Conservation (phyloP, 2,888 invertebrate species). For the Sussaba pulchella region DNA sequence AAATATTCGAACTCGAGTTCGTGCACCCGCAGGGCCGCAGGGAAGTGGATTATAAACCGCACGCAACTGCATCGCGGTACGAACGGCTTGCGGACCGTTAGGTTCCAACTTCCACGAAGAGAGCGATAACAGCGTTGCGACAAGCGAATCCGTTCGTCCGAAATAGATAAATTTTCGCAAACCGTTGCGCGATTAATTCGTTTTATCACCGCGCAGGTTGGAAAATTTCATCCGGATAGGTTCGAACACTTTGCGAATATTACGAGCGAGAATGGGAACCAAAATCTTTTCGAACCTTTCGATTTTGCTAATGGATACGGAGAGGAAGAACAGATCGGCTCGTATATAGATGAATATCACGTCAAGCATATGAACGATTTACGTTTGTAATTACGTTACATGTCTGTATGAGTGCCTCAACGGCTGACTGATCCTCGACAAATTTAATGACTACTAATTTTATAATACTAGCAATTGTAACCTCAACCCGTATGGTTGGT, state of each 20-base stretch:
- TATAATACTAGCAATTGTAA: background rate
- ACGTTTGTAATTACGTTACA: no score
- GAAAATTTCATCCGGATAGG: background rate
- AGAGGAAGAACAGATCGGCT: no score
- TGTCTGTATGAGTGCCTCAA: background rate
- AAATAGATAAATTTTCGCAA: no score
- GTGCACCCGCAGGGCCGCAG: background rate
- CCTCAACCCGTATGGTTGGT: background rate
- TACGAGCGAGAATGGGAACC: background rate
- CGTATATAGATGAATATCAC: no score
- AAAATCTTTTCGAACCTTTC: background rate
- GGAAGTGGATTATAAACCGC: background rate
- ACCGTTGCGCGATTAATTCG: no score
- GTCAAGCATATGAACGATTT: no score
- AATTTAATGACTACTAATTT: background rate
- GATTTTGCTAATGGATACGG: no score
- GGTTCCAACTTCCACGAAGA: slow-evolving; percentile 12
- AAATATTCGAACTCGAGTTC: slow-evolving; percentile 2
- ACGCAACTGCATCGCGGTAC: slow-evolving; percentile 10
- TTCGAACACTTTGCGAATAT: background rate
- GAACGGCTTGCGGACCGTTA: slow-evolving; percentile 18
- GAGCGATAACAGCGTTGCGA: slow-evolving; percentile 1
- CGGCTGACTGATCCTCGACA: background rate
- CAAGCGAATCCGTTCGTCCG: background rate
- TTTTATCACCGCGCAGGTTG: no score